Conservation (phyloP, 1,140 invertebrate species). For the Palaemon carinicauda region DNA sequence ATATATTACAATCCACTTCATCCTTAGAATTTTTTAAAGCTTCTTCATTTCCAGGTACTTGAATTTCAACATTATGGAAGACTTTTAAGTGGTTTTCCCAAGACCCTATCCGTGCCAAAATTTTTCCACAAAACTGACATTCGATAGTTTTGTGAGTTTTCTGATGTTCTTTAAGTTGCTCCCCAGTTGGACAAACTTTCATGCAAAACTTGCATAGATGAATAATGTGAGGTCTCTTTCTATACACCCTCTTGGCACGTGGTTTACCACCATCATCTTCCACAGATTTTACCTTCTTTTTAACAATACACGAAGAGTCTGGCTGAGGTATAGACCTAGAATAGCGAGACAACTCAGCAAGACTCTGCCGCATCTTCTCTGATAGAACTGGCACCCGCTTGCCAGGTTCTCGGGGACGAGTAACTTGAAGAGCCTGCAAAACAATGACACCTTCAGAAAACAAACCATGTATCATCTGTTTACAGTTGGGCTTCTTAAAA, state of each 20-base stretch:
- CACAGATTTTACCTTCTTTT: neutral
- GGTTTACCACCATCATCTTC: neutral
- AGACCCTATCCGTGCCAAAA: conserved; percentile 31
- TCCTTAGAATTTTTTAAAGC: conserved; percentile 16
- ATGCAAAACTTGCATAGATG: conserved; percentile 46
- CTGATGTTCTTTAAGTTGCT: conserved; percentile 26
- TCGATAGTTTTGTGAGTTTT: conserved; percentile 19
- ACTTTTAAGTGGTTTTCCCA: conserved; percentile 41
- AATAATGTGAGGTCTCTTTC: conserved; percentile 21
- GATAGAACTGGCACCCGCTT: conserved; percentile 43
- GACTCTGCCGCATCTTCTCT: conserved; percentile 37
- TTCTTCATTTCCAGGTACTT: conserved; percentile 35
- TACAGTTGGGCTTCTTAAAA: neutral
- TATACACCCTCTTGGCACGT: conserved; percentile 12
- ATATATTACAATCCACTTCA: conserved; percentile 8
- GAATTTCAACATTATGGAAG: conserved; percentile 45
- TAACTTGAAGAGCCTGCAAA: conserved; percentile 40
- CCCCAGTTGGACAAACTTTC: conserved; percentile 35
- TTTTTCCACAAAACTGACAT: conserved; percentile 45
- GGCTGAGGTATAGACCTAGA: neutral
- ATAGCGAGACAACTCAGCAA: conserved; percentile 28
- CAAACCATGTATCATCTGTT: neutral
- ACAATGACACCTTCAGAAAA: conserved; percentile 37
- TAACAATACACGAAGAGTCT: neutral
- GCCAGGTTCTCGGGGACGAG: conserved; percentile 31